Evolutionary conservation across 2,888 invertebrate genomes (phyloP), one percentile per base, ranked within the genome.

Genomic region (Drosophila dives): DNA sequence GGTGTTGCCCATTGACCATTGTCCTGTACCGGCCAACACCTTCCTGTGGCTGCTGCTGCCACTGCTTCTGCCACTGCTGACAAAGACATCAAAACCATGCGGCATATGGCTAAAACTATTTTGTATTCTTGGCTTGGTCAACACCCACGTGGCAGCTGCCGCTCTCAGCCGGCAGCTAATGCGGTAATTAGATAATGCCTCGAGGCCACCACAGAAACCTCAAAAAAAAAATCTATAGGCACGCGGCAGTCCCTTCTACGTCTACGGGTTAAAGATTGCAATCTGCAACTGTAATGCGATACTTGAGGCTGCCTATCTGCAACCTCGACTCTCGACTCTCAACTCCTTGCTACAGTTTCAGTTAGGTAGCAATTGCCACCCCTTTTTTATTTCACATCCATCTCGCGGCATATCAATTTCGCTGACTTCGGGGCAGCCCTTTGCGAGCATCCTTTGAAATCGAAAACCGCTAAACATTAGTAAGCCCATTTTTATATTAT

Each of bases 101-200:
- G 70, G 45, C 45, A 23, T n/a, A 51, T 23, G 56, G 38, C 49
- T 63, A 72, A 75, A 90, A 87, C 87, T 78, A 81, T 80, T 75
- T 87, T 63, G 73, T 67, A 73, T 88, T 55, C 33, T 36, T 36
- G 38, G 49, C 54, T 50, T 65, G 53, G 71, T 53, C 69, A 77
- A 81, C 89, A 77, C 89, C 85, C 80, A 89, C 75, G 70, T 60
- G 73, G 60, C 73, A 86, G 87, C 73, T 90, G 90, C 65, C 71
- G 20, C 17, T 42, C 36, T 53, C 59, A 53, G 34, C 50, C 63
- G 62, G 75, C 71, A 55, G 65, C 80, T 90, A 89, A 87, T 85
- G 78, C 78, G 88, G 77, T 90, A 87, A 87, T 87, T 90, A 90
- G 83, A 89, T 86, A 77, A 83, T 89, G 64, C 77, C 79, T 65